A percentile compares a stretch with the other conserved stretches of the same genome.
These are phyloP conservation scores for Apeltes quadracus DNA, from an alignment of 2,113 vertebrate genomes.

Conservation along the genomic window DNA sequence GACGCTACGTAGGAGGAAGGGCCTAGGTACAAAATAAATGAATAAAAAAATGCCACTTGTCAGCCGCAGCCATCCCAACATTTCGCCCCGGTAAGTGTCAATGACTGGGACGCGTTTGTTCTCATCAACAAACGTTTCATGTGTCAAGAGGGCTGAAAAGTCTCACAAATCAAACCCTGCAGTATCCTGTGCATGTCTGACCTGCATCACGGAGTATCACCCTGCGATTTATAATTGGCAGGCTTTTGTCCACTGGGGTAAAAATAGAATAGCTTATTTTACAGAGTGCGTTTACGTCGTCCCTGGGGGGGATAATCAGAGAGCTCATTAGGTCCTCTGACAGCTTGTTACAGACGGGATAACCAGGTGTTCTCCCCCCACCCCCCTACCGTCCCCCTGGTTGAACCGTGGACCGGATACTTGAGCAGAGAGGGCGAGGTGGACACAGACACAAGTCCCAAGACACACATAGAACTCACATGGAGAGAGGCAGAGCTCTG, in stretches of 20 bases:
- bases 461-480: conserved; percentile 11
- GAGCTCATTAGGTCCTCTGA: conserved; percentile 67
- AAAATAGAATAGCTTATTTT: conserved; percentile 64
- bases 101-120: conserved; percentile 34
- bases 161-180: conserved; percentile 46
- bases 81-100: conserved; percentile 33
- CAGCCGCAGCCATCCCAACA: conserved; percentile 49
- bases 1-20: conserved; percentile 53
- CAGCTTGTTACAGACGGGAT: conserved; percentile 60
- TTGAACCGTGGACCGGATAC: conserved; percentile 42
- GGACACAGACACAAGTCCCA: conserved; percentile 31
- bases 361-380: conserved; percentile 66
- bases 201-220: conserved; percentile 45
- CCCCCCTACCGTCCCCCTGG: conserved; percentile 35
- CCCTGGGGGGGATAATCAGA: conserved; percentile 76
- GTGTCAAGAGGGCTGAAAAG: conserved; percentile 46
- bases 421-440: conserved; percentile 26
- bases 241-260: conserved; percentile 53
- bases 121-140: conserved; percentile 59
- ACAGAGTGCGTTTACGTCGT: conserved; percentile 40
- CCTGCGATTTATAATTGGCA: conserved; percentile 62
- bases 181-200: conserved; percentile 39
- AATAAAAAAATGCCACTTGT: conserved; percentile 26
- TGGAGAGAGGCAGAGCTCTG: conserved; percentile 37
- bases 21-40: conserved; percentile 27